Base-by-base conservation (phyloP, 2,888 invertebrate species). In the Embidobia sp. region DNA sequence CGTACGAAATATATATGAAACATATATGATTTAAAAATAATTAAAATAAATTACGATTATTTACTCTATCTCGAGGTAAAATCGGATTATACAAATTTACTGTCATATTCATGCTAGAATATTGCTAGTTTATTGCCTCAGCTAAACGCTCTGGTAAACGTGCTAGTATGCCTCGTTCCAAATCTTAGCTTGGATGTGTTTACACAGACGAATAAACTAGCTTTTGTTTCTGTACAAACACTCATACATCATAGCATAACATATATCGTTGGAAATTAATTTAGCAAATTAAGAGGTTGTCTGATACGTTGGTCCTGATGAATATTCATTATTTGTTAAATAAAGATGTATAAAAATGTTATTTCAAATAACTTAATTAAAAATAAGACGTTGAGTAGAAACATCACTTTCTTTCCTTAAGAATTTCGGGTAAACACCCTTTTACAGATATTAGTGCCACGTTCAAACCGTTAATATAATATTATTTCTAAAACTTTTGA, bases 141-240 rank as follows among this genome's bases (percentile, higher is more conserved):
- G 22, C 44, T 44, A 44, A 44, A 44, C 44, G 22, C 7, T 22
- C 22, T 26, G 44, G 22, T 44, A 44, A 44, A 44, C 22, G 44
- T 11, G 0, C 44, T 7, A 44, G 22, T 22, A 7, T 26, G 44
- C 26, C 10, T 19, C 44, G 11, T 44, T 44, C 44, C 6, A 26
- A 44, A 44, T 16, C 44, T 44, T 26, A 26, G 8, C 22, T 22
- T 19, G 2, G 44, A 22, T 22, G 11, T 10, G 22, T 44, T 22
- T 22, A 44, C 44, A 44, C 19, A 44, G 16, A 26, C 44, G n/a
- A 22, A n/a, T 22, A 44, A 44, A 19, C 44, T 5, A 19, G 40
- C 40, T 40, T 40, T 40, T 40, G 40, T 40, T 44, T 19, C 44
- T 44, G 18, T 13, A 44, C 22, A 44, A 44, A 44, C 44, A 26